Base-by-base conservation (phyloP, 2,888 invertebrate genomes). In the Idaea aversata region DNA sequence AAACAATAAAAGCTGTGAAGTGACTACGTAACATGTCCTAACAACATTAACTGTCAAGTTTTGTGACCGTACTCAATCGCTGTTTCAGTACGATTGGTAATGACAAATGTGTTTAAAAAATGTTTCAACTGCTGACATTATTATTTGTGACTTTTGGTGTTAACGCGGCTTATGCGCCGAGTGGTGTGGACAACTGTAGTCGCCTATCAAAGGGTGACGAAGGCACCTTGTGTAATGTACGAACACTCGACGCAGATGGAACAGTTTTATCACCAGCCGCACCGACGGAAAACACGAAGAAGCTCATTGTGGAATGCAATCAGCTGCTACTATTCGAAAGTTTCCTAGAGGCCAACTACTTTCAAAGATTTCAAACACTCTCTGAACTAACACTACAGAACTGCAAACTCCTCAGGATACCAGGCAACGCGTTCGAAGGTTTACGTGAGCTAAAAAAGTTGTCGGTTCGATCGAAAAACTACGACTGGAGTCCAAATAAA, bases 281-380 rank as follows among this genome's bases (percentile, higher is more conserved):
- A 72, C 88, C 93, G 68, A 79, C 95, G 62, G 97, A 97, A 81
- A 95, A 95, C 63, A 96, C 96, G 59, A 95, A 96, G 72, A 95
- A 94, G 69, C 93, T 98, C 72, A 94, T 94, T 71, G 93, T 98
- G 69, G 94, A 95, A 80, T 98, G 98, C 89, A 96, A 95, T 88
- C 95, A 96, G 80, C 95, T 95, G 76, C 93, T 97, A 76, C 94
- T 96, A 71, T 96, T 96, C 83, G 97, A 97, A 93, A 97, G 97
- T 91, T 94, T 95, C 72, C 90, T 98, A 65, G 94, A 96, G 70
- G 94, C 95, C 13, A 95, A 95, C 79, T 95, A 95, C 75, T 96
- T 97, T 88, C 95, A 95, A 79, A 94, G 95, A 72, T 94, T 97
- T 70, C 95, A 95, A 80, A 95, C 95, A 73, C 94, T 98, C 63